These are phyloP conservation scores for Phaonia tiefii DNA, from an alignment of 2,888 invertebrate genomes.

Conservation along the genomic window DNA sequence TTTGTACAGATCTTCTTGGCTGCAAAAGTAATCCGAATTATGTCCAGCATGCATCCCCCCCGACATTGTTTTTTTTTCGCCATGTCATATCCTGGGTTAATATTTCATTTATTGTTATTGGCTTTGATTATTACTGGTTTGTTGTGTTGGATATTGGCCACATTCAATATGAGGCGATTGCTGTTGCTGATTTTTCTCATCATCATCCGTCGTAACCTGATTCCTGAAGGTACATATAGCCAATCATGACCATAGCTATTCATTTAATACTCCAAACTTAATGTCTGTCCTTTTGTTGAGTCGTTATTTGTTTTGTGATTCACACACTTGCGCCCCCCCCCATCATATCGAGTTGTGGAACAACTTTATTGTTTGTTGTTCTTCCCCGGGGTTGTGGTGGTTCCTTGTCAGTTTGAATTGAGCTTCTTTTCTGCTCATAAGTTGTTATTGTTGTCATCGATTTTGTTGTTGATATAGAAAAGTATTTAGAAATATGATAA, in stretches of 20 bases:
- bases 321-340: background rate
- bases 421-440: background rate
- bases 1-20: background rate
- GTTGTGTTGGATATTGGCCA: slow-evolving; percentile 24
- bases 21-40: background rate
- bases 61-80: slow-evolving; percentile 12
- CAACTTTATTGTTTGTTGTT: background rate
- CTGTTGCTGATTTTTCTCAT: slow-evolving; percentile 22
- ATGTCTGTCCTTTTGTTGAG: background rate
- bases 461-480: too few species aligned
- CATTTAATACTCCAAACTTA: background rate
- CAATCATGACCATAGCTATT: background rate
- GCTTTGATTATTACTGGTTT: slow-evolving; percentile 44
- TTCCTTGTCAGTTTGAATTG: background rate
- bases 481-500: too few species aligned
- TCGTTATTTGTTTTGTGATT: slow-evolving; percentile 21
- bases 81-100: slow-evolving; percentile 35
- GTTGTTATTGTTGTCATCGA: background rate
- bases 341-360: background rate
- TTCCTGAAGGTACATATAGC: slow-evolving; percentile 42
- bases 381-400: too few species aligned
- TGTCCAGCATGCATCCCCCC: background rate
- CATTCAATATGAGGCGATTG: slow-evolving; percentile 25
- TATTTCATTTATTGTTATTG: slow-evolving; percentile 53
- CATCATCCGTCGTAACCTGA: slow-evolving; percentile 31